phyloP scores from a whole-genome alignment of 2,113 vertebrate genomes.

The Prochilodus magdalenae region DNA sequence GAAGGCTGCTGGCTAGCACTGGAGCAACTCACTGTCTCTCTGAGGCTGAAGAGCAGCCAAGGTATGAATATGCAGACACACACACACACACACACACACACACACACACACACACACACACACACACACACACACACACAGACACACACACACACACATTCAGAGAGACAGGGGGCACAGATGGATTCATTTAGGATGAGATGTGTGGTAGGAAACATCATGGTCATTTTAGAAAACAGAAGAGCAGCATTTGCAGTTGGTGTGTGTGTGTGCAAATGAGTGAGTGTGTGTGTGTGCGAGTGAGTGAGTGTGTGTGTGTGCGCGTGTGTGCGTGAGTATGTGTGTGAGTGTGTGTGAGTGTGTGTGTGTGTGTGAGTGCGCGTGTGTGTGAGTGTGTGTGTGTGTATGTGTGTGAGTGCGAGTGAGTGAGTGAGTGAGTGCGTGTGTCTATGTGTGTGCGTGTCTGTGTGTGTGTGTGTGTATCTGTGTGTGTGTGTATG shows the following conservation, averaged over 20 bases:
- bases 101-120: not conserved
- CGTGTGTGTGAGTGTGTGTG: too few species aligned
- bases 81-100: not conserved
- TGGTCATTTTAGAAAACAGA: not conserved
- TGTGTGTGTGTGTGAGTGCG: too few species aligned
- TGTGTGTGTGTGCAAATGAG: slow-evolving; percentile 21
- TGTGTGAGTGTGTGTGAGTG: too few species aligned
- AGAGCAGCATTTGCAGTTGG: not conserved
- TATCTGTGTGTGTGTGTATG: too few species aligned
- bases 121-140: not conserved
- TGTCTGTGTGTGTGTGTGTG: too few species aligned
- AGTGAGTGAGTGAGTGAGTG: too few species aligned
- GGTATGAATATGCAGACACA: not conserved
- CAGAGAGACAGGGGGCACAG: not conserved
- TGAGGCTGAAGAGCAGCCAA: not conserved
- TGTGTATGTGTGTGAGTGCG: too few species aligned
- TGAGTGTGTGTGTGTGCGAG: not conserved
- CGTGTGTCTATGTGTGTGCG: too few species aligned
- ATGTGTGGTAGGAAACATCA: slow-evolving; percentile 6
- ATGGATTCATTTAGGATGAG: slow-evolving; percentile 12
- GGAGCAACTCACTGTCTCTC: not conserved
- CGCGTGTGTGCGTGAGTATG: too few species aligned
- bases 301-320: not conserved
- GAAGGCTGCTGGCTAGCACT: not conserved
- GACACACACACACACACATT: not conserved